Base-by-base conservation (phyloP, 2,888 invertebrate species). In the Belgica antarctica region DNA sequence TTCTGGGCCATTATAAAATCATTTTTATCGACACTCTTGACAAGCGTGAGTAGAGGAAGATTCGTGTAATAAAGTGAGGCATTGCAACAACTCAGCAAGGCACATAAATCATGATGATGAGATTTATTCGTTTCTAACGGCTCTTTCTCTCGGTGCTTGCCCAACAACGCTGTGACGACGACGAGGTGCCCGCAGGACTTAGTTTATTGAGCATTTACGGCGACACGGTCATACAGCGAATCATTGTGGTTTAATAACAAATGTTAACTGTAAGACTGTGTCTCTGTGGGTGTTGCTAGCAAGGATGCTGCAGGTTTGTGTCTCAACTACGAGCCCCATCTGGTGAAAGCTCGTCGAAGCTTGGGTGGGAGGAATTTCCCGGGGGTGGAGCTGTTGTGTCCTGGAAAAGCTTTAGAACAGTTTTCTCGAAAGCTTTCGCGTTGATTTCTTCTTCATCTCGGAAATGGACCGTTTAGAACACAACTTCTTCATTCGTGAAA, bases 191-290 rank as follows among this genome's bases (percentile, higher is more conserved):
- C 34, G 12, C 34, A 61, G 7, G 7, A 41, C 12, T 41, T 41
- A n/a, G 41, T 63, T 62, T 63, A 63, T 63, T 8, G 31, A 15
- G 34, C 28, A 62, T 75, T 77, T 76, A 79, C 77, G 75, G 74
- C 72, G 78, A 80, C 80, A 80, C 79, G 79, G 80, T 80, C 80
- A 75, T 80, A 80, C 80, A 80, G 80, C 76, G 78, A 80, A 80
- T 80, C 70, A 78, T 80, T 80, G 80, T 79, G 77, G 76, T 69
- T 72, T 63, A 62, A 36, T 62, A 75, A 75, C 77, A 78, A 80
- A 80, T 80, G 80, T 80, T 80, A 80, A 80, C 80, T 80, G 80
- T 80, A 80, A 80, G 80, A 80, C 80, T 80, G 80, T 80, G 80
- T 80, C 80, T 80, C 76, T 73, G 77, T 79, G 10, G 10, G 10